Evolutionary conservation across 1,140 invertebrate genomes (phyloP).

Genomic region (Druon quercuslanigerum): DNA sequence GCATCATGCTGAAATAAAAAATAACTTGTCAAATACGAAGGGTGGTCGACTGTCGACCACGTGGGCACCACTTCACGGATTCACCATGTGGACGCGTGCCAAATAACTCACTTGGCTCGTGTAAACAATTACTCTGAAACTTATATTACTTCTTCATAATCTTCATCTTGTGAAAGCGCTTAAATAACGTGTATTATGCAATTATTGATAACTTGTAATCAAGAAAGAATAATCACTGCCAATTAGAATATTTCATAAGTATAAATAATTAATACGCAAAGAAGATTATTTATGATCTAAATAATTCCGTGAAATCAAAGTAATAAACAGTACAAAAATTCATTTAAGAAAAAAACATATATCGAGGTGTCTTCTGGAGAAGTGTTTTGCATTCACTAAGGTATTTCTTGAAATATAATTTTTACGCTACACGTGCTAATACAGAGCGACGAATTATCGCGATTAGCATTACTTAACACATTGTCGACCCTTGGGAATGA

Average conservation of each 20-base stretch:
- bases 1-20: no score
- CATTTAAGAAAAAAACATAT: no score
- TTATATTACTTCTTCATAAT: conserved; percentile 55
- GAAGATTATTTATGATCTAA: no score
- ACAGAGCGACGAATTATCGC: conserved; percentile 25
- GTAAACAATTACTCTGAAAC: conserved; percentile 69
- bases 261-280: no score
- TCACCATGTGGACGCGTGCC: conserved; percentile 56
- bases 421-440: conserved; percentile 9
- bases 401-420: conserved; percentile 26
- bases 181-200: no score
- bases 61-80: conserved; percentile 54
- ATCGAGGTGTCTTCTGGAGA: no score
- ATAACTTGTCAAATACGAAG: conserved; percentile 39
- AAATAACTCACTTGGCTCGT: conserved; percentile 71
- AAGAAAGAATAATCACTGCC: no score
- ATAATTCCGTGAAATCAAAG: no score
- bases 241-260: no score
- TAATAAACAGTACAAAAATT: no score
- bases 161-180: not conserved
- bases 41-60: conserved; percentile 54
- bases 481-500: conserved; percentile 29
- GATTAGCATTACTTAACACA: conserved; percentile 29
- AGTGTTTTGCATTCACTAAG: not conserved
- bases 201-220: no score